Evolutionary conservation across 2,888 invertebrate species (phyloP).

Genomic region (Stegophylla sp.): DNA sequence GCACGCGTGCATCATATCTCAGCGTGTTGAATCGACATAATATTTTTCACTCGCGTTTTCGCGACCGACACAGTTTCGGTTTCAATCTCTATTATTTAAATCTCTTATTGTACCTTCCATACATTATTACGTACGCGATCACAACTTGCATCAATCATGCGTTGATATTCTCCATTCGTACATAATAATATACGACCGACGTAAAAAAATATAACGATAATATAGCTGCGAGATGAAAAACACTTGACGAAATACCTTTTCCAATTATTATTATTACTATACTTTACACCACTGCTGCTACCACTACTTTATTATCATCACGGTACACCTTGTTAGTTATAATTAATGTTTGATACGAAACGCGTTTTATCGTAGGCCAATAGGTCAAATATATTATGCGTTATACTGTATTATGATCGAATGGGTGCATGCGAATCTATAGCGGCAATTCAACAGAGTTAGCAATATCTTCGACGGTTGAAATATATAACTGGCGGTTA

Average conservation of each 20-base stretch:
- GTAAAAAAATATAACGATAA: neutral
- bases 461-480: conserved; percentile 12
- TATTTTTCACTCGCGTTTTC: neutral
- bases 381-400: conserved; percentile 12
- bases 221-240: neutral
- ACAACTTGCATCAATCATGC: conserved; percentile 12
- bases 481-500: conserved; percentile 6
- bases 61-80: neutral
- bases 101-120: too few relatives aligned
- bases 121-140: neutral
- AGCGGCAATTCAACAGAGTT: neutral
- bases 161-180: neutral
- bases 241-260: conserved; percentile 30
- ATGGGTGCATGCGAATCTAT: conserved; percentile 27
- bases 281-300: neutral
- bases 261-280: conserved; percentile 14
- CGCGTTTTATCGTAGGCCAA: conserved; percentile 27
- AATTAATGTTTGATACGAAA: conserved; percentile 40
- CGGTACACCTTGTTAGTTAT: conserved; percentile 3
- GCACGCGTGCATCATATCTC: neutral
- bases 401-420: neutral
- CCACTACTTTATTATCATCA: neutral
- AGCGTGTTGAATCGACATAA: neutral
- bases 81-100: neutral
- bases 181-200: neutral